Evolutionary conservation across 2,113 vertebrate species (phyloP).

Genomic region (Lagopus leucura): DNA sequence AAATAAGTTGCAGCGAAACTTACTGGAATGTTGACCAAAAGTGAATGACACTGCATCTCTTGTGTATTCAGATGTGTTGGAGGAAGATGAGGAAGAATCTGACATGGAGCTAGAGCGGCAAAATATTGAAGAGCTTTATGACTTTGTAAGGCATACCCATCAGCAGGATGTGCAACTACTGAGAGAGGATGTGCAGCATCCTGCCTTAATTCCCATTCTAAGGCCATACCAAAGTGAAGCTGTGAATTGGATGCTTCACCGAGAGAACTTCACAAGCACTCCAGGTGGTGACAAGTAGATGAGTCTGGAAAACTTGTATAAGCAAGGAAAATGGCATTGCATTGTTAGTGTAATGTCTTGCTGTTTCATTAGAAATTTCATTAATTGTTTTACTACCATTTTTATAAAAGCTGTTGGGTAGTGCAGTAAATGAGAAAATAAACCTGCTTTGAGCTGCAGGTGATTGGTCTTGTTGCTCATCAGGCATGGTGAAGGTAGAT

Average conservation of each 20-base stretch:
- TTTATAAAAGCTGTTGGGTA: neutral
- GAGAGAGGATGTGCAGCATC: slow-evolving; percentile 89
- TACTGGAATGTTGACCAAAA: neutral
- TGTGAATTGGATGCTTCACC: slow-evolving; percentile 85
- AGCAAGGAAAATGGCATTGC: neutral
- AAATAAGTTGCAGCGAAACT: neutral
- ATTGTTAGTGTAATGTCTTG: neutral
- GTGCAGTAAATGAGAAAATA: neutral
- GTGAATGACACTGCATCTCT: neutral
- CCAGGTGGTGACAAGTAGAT: slow-evolving; percentile 74
- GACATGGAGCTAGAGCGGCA: slow-evolving; percentile 93
- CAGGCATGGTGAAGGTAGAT: neutral
- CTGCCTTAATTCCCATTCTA: slow-evolving; percentile 85
- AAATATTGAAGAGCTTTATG: slow-evolving; percentile 97
- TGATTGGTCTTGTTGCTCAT: neutral
- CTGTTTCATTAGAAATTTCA: neutral
- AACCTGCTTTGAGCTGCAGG: neutral
- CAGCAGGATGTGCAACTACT: slow-evolving; percentile 77
- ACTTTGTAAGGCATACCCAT: slow-evolving; percentile 87
- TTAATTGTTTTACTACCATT: neutral
- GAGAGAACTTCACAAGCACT: slow-evolving; percentile 64
- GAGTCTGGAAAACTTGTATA: neutral
- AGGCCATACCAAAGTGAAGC: slow-evolving; percentile 83
- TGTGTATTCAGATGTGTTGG: slow-evolving; percentile 73
- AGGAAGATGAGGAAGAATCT: slow-evolving; percentile 88